Percentiles rank a stretch among this genome's conserved stretches.
phyloP scores from a whole-genome alignment of 2,797 vertebrate species.

The Diceros bicornis region DNA sequence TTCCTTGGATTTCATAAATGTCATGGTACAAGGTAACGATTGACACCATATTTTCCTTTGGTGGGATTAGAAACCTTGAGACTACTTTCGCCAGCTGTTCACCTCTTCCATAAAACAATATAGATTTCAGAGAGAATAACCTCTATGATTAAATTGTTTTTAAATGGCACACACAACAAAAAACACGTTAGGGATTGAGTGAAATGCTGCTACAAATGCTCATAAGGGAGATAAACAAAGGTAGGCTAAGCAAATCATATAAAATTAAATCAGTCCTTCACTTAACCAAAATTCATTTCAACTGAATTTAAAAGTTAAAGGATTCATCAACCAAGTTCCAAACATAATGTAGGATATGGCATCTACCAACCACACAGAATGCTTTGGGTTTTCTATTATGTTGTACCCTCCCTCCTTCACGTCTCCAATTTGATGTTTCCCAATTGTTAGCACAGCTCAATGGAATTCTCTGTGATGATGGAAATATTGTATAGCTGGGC shows the following conservation, averaged over 20 bases:
- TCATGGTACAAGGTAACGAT: not conserved
- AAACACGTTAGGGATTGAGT: not conserved
- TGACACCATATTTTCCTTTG: conserved; percentile 56
- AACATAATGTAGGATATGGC: not conserved
- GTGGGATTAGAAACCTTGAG: conserved; percentile 63
- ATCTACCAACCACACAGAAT: not conserved
- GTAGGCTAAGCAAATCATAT: not conserved
- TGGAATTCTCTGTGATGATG: not conserved
- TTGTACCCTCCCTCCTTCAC: not conserved
- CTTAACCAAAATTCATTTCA: not conserved
- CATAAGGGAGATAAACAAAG: not conserved
- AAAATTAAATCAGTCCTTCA: not conserved
- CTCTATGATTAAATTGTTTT: conserved; percentile 49
- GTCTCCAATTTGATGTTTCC: not conserved
- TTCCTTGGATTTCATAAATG: conserved; percentile 47
- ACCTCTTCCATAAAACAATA: conserved; percentile 26
- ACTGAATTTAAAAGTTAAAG: not conserved
- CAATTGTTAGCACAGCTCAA: not conserved
- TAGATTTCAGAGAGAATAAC: conserved; percentile 43
- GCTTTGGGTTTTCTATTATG: not conserved
- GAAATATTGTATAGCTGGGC: not conserved
- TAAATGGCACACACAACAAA: not conserved
- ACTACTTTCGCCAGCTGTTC: conserved; percentile 73
- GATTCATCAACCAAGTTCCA: not conserved
- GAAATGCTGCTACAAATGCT: not conserved